A percentile compares a stretch with the other conserved stretches of the same genome.
Evolutionary conservation across 2,888 invertebrate species (phyloP).

Genomic region (Protodeltote pygarga): DNA sequence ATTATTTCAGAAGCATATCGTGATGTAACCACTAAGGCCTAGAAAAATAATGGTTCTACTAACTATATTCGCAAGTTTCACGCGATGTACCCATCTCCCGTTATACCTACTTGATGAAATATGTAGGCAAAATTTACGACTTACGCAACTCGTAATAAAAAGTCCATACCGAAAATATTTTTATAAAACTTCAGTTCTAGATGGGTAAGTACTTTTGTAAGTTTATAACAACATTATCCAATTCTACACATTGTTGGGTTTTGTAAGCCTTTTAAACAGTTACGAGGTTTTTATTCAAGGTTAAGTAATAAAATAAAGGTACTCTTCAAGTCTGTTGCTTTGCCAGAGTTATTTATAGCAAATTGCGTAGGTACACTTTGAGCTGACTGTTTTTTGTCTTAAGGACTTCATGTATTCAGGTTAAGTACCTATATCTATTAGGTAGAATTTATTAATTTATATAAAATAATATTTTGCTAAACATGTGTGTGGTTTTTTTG

Average conservation of each 20-base stretch:
- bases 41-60: constrained; percentile 40
- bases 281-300: too few species aligned
- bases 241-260: constrained; percentile 8
- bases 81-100: constrained; percentile 45
- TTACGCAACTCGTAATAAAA: constrained; percentile 41
- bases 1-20: constrained; percentile 21
- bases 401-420: too few species aligned
- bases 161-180: constrained; percentile 32
- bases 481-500: too few species aligned
- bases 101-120: constrained; percentile 43
- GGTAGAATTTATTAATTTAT: too few species aligned
- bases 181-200: constrained; percentile 30
- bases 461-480: too few species aligned
- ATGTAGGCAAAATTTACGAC: constrained; percentile 45
- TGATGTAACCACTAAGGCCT: constrained; percentile 30
- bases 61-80: constrained; percentile 44
- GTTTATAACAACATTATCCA: constrained; percentile 6
- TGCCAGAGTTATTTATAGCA: too few species aligned
- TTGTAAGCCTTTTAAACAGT: too few species aligned
- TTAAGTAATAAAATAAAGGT: too few species aligned
- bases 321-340: too few species aligned
- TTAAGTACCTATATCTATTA: too few species aligned
- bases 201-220: constrained; percentile 17
- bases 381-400: too few species aligned
- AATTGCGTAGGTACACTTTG: too few species aligned